phyloP scores from a whole-genome alignment of 2,888 invertebrate genomes.

The Andrena bucephala region DNA sequence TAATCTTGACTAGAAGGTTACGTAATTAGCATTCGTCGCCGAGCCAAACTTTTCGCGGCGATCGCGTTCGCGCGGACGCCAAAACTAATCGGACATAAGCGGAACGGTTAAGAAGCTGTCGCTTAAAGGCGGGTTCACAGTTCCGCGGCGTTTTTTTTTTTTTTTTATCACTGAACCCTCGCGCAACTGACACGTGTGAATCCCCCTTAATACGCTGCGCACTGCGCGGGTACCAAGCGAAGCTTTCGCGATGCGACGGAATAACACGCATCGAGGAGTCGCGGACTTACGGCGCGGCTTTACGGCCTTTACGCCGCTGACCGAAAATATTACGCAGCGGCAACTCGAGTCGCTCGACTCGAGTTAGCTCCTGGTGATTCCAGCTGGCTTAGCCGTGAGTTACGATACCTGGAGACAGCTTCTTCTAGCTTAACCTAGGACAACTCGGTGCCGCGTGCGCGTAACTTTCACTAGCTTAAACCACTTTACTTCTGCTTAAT shows the following conservation, averaged over 20 bases:
- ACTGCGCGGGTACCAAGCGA: too few relatives aligned
- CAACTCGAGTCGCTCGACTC: slow-evolving; percentile 1
- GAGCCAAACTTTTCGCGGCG: neutral
- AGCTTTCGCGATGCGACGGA: neutral
- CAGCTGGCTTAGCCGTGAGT: slow-evolving; percentile 33
- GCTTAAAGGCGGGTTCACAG: neutral
- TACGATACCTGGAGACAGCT: slow-evolving; percentile 19
- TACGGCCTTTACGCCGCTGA: neutral
- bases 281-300: slow-evolving; percentile 3
- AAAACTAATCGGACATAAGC: neutral
- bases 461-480: neutral
- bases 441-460: neutral
- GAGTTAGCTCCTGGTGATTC: neutral
- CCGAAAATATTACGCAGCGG: slow-evolving; percentile 18
- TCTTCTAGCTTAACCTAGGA: slow-evolving; percentile 24
- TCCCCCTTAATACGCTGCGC: too few relatives aligned
- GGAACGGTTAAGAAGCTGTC: neutral
- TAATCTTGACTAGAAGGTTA: slow-evolving; percentile 3
- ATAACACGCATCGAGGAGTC: neutral
- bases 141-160: neutral
- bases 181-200: too few relatives aligned
- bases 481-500: neutral
- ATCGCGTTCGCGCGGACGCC: neutral
- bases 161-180: too few relatives aligned
- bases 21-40: slow-evolving; percentile 6